Conservation (phyloP, 2,797 vertebrate species). For the Cheracebus regulus region DNA sequence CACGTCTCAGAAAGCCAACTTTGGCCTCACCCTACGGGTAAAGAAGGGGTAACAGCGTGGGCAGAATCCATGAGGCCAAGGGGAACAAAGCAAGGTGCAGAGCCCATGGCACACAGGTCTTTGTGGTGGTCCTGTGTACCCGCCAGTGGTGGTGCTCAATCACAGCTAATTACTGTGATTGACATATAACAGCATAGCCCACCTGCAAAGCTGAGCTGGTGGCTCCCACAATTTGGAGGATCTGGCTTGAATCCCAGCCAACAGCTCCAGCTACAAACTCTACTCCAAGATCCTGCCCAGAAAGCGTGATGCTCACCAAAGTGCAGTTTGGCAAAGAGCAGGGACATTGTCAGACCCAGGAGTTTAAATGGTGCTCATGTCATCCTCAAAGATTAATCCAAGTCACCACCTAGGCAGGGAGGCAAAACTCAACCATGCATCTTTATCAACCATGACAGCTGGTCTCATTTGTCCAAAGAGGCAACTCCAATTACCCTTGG, state of each 20-base stretch:
- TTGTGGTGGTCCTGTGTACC: neutral
- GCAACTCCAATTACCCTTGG: neutral
- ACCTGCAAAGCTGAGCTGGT: neutral
- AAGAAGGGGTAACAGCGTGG: neutral
- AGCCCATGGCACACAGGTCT: neutral
- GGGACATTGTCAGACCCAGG: neutral
- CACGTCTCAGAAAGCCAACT: neutral
- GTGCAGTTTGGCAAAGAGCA: neutral
- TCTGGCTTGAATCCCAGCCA: neutral
- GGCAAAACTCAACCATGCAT: neutral
- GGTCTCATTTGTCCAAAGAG: neutral
- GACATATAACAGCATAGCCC: neutral
- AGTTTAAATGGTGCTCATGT: neutral
- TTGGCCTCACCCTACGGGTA: neutral
- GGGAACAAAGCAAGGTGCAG: neutral
- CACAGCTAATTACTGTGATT: neutral
- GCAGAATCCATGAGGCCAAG: neutral
- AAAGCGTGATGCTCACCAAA: neutral
- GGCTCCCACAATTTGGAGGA: neutral
- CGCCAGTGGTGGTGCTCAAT: neutral
- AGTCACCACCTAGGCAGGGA: neutral
- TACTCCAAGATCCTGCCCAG: neutral
- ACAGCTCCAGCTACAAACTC: neutral
- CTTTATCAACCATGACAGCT: neutral
- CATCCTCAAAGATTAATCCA: neutral